These are phyloP conservation scores for Synaphobranchus kaupii DNA, from an alignment of 2,797 vertebrate genomes.

Conservation along the genomic window DNA sequence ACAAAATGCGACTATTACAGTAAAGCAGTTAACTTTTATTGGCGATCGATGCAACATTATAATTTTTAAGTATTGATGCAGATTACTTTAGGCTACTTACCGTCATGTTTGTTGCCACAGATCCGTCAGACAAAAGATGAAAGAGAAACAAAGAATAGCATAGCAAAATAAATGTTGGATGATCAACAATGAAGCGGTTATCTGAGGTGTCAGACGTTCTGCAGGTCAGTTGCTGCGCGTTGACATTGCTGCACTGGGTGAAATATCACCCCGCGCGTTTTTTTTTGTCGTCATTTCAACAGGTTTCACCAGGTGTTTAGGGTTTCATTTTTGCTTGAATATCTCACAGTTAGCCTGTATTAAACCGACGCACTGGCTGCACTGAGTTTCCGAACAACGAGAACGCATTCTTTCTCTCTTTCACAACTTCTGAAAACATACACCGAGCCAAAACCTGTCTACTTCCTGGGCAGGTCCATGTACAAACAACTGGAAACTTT, in stretches of 20 bases:
- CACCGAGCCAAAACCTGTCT: neutral
- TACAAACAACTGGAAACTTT: neutral
- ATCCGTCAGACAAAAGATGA: constrained; percentile 1
- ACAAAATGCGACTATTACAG: neutral
- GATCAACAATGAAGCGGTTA: neutral
- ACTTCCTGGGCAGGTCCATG: constrained; percentile 29
- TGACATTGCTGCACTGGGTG: neutral
- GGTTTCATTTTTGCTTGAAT: neutral
- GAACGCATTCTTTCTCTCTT: neutral
- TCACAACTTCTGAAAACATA: neutral
- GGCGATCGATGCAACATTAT: neutral
- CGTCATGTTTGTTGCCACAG: constrained; percentile 27
- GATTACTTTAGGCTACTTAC: constrained; percentile 13
- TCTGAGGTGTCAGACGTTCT: neutral
- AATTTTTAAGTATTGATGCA: neutral
- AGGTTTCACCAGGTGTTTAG: neutral
- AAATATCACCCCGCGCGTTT: neutral
- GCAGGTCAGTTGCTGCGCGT: neutral
- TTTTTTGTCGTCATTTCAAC: neutral
- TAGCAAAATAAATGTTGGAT: neutral
- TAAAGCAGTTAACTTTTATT: neutral
- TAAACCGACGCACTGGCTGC: neutral
- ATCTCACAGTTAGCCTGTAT: neutral
- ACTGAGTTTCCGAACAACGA: neutral
- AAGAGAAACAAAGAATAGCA: neutral